Evolutionary conservation across 2,797 vertebrate genomes (phyloP).

Genomic region (Gobio occitaniae): DNA sequence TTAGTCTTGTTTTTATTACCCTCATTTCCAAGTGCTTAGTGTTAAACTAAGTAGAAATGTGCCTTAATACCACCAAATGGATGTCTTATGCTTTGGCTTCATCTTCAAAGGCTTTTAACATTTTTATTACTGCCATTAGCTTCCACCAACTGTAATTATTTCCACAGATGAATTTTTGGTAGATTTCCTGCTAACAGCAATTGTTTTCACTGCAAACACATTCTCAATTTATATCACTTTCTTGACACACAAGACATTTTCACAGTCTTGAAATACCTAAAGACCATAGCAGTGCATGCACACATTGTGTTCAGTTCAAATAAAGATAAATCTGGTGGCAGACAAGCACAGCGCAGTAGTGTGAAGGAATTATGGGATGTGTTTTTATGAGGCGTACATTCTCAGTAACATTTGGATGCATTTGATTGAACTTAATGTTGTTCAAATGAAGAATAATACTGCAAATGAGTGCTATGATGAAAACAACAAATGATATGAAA

Average conservation of each 20-base stretch:
- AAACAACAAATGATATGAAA: conserved; percentile 31
- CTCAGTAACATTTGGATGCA: conserved; percentile 30
- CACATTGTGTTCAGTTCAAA: conserved; percentile 19
- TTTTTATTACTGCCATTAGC: conserved; percentile 51
- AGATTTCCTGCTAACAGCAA: not conserved
- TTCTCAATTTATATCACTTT: conserved; percentile 40
- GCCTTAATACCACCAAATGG: conserved; percentile 50
- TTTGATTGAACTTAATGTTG: conserved; percentile 40
- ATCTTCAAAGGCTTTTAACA: conserved; percentile 52
- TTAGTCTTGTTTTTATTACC: conserved; percentile 54
- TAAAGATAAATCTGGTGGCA: conserved; percentile 41
- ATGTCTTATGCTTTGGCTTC: conserved; percentile 43
- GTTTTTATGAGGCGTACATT: conserved; percentile 33
- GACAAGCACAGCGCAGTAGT: not conserved
- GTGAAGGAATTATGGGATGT: conserved; percentile 22
- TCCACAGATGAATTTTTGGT: conserved; percentile 14
- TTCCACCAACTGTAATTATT: conserved; percentile 40
- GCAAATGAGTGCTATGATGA: conserved; percentile 8
- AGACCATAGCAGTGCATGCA: conserved; percentile 12
- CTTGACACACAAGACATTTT: conserved; percentile 25
- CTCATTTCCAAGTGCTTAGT: conserved; percentile 48
- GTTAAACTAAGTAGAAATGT: conserved; percentile 56
- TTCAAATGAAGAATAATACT: conserved; percentile 34
- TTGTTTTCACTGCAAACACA: conserved; percentile 24
- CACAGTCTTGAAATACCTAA: conserved; percentile 29